Evolutionary conservation across 2,888 invertebrate genomes (phyloP), one percentile per base, ranked within the genome.

Genomic region (Frankliniella fusca): DNA sequence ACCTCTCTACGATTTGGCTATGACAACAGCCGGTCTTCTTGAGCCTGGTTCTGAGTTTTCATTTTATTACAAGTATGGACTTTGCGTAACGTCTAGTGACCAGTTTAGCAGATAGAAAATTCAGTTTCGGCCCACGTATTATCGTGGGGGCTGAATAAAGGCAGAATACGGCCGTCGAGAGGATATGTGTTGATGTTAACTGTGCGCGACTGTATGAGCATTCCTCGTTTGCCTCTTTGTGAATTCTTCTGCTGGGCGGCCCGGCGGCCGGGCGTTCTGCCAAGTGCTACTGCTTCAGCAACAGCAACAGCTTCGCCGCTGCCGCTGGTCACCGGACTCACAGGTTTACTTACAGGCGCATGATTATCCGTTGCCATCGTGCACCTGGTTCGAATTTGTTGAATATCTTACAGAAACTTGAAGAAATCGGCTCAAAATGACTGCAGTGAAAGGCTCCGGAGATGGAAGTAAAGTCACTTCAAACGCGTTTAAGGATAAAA

Each of bases 401-500:
- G 0, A 23, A 76, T 27, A 8, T 76, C 70, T 76, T 9, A 76
- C 11, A 27, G 23, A 76, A 76, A 76, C 70, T 5, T 27, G 12
- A 23, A 76, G 70, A 76, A 76, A 76, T 76, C 70, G 12, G 23
- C 9, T 76, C 70, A 89, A 86, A 86, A 90, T 90, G 90, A 89
- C 89, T 83, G 87, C 87, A 82, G 86, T 87, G 82, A 85, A 86
- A 85, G 89, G 88, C 70, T 86, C 88, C 85, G 90, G 90, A 84
- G 90, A 90, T 87, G 87, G 87, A 50, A 87, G 86, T 85, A 88
- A 86, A 79, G 83, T 85, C 9, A 85, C 84, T 81, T 85, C 85
- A 48, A 85, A 84, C 82, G 94, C 94, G 82, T 96, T 95, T 87
- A 95, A 95, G 89, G 95, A 96, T 89, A 96, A 95, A 91, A 94